phyloP scores from a whole-genome alignment of 2,113 vertebrate species.

The Eulemur rufifrons region DNA sequence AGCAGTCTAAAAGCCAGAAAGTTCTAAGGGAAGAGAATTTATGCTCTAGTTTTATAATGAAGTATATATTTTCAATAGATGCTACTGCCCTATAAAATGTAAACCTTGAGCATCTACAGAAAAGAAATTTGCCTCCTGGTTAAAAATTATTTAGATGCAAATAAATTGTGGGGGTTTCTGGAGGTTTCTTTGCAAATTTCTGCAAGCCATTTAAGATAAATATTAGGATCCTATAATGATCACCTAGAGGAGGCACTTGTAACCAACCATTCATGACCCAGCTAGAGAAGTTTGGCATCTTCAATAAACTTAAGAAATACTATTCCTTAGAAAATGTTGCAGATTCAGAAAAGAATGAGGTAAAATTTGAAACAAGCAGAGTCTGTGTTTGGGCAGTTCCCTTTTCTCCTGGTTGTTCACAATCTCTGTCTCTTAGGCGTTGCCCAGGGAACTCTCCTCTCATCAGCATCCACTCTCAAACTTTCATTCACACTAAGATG shows the following conservation, averaged over 20 bases:
- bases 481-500: neutral
- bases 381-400: neutral
- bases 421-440: neutral
- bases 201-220: neutral
- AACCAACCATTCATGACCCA: neutral
- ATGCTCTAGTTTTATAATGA: neutral
- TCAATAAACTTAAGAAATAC: slow-evolving; percentile 20
- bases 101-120: neutral
- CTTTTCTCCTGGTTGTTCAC: neutral
- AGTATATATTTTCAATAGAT: neutral
- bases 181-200: slow-evolving; percentile 31
- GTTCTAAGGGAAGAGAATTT: neutral
- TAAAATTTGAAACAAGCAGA: neutral
- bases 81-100: neutral
- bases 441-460: neutral
- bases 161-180: neutral
- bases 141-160: slow-evolving; percentile 48
- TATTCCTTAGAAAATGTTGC: neutral
- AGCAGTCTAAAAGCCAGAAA: neutral
- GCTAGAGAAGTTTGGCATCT: neutral
- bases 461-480: neutral
- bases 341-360: neutral
- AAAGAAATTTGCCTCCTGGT: neutral
- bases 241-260: neutral
- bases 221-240: neutral